phyloP scores from a whole-genome alignment of 2,797 vertebrate species.

The Pyrocephalus nanus region DNA sequence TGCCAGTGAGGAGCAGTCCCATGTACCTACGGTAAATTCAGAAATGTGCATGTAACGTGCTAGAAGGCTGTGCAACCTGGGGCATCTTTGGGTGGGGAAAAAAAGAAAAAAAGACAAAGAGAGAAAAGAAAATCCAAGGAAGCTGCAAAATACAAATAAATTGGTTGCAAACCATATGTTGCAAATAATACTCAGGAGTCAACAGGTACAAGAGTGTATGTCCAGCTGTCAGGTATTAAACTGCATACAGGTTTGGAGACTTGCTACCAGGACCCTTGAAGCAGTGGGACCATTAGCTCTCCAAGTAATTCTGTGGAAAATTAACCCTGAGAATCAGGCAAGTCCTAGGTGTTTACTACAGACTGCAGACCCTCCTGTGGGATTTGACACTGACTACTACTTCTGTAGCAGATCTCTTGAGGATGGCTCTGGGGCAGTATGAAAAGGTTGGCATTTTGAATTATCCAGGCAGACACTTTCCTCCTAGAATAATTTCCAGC shows the following conservation, averaged over 20 bases:
- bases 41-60: background rate
- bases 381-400: background rate
- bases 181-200: background rate
- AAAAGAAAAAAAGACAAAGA: too few relatives aligned
- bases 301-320: background rate
- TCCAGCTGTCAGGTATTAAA: rapidly evolving
- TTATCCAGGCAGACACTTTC: background rate
- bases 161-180: background rate
- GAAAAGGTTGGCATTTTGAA: background rate
- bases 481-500: background rate
- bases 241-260: background rate
- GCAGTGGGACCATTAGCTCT: background rate
- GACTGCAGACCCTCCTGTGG: background rate
- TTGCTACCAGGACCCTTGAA: background rate
- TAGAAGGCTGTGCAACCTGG: background rate
- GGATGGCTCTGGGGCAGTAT: background rate
- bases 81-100: background rate
- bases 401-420: background rate
- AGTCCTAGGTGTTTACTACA: background rate
- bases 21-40: background rate
- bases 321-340: background rate
- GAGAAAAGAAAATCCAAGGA: background rate
- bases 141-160: background rate
- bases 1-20: background rate
- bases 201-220: background rate